These are phyloP conservation scores for Syngnathoides biaculeatus DNA, from an alignment of 2,113 vertebrate species.

Conservation along the genomic window DNA sequence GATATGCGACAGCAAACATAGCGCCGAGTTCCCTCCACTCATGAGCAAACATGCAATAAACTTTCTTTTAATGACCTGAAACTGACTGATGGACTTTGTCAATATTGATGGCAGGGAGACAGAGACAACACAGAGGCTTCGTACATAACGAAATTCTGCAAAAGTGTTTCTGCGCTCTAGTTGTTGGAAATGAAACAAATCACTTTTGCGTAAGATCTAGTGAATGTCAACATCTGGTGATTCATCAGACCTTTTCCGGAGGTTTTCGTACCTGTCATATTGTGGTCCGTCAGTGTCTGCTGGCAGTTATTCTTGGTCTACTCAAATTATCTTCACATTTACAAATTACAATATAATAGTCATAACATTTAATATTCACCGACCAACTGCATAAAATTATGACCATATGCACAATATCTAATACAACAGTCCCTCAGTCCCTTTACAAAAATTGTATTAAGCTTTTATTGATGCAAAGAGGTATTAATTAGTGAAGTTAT, in stretches of 20 bases:
- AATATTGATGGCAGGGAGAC: slow-evolving; percentile 48
- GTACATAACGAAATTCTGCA: slow-evolving; percentile 11
- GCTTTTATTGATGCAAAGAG: too few species aligned
- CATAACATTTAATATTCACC: neutral
- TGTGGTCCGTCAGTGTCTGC: too few species aligned
- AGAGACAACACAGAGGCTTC: slow-evolving; percentile 27
- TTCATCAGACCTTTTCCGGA: neutral
- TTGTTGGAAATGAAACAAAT: neutral
- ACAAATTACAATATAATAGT: neutral
- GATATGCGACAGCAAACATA: slow-evolving; percentile 55
- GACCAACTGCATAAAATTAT: too few species aligned
- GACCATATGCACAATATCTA: too few species aligned
- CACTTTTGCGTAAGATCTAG: neutral
- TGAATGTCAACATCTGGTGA: neutral
- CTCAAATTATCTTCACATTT: neutral
- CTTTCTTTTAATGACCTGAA: slow-evolving; percentile 62
- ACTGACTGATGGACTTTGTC: slow-evolving; percentile 54
- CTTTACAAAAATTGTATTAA: too few species aligned
- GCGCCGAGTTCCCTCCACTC: slow-evolving; percentile 19
- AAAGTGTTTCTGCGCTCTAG: neutral
- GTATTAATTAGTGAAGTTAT: too few species aligned
- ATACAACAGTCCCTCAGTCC: too few species aligned
- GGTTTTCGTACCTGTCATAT: too few species aligned
- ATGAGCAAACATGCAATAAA: slow-evolving; percentile 45
- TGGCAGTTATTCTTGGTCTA: neutral